Evolutionary conservation across 2,888 invertebrate genomes (phyloP), one percentile per base, ranked within the genome.

Genomic region (Orthosia gracilis): DNA sequence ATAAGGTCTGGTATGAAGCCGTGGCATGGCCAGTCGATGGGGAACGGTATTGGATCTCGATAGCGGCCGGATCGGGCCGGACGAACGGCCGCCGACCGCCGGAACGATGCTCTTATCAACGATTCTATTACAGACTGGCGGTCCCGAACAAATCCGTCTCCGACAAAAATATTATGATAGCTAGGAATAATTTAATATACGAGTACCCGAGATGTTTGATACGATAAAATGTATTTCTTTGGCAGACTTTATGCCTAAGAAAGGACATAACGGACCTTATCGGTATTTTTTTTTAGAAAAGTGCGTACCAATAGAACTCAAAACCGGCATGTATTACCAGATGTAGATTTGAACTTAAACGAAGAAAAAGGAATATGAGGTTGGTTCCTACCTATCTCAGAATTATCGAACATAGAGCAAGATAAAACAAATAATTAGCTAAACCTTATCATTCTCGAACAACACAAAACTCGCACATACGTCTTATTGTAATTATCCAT

Each of bases 21-120:
- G 45, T 12, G 52, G 63, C 76, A n/a, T 26, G 40, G 52, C 50
- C 74, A 49, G 71, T 49, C 50, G 69, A 64, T 66, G 52, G 73
- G 11, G 68, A 26, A 55, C 65, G 84, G 80, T 84, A 86, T 80
- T 66, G 70, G 84, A 66, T 85, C 74, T 55, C 64, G 73, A 84
- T 84, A 71, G 69, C 61, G 58, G 66, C 68, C 40, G 71, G 13
- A 31, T n/a, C 31, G 49, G 13, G 1, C 66, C 61, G 52, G 49
- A 61, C 54, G 50, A 59, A 52, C 54, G 59, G 52, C 40, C 68
- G 66, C 61, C 40, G 50, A 54, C 55, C 26, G 50, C 31, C 67
- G 11, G 55, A 61, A 82, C 55, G 54, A 82, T 64, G 69, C 54
- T 73, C 74, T 82, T 85, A 83, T 82, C 82, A 70, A 66, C 52